Base-by-base conservation (phyloP, 2,888 invertebrate species). In the Atherix ibis region DNA sequence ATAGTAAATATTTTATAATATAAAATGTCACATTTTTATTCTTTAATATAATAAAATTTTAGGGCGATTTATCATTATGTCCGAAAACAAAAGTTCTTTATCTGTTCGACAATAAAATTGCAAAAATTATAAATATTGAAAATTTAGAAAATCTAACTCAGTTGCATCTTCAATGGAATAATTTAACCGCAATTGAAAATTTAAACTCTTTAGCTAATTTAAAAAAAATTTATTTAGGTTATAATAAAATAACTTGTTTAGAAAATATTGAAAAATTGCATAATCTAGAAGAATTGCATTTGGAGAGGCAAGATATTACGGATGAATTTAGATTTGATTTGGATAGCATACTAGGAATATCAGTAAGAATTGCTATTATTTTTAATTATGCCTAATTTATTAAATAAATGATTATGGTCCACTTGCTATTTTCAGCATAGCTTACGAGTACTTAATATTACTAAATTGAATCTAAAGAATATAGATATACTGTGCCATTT, bases 21-120 rank as follows among this genome's bases (percentile, higher is more conserved):
- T 9, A 13, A 12, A 28, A 3, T 5, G 6, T 28, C 18, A 28
- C 17, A 25, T 10, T 31, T 32, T 14, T 22, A 14, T 15, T 12
- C n/a, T n/a, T n/a, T n/a, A n/a, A n/a, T n/a, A n/a, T n/a, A n/a
- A n/a, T n/a, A n/a, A n/a, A 26, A 26, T 45, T 49, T 25, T 42
- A 63, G 59, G 56, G 52, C 15, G 52, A 60, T 41, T 46, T 64
- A 16, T 48, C 52, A 10, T 40, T 45, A 19, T 63, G 56, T 28
- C 51, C 48, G 43, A 67, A 68, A 31, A 55, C 83, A 27, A 64
- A 68, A 14, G 69, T 74, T 43, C 65, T 79, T 13, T 89, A 78
- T 59, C 66, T 82, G 26, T 89, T 85, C 50, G 80, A 79, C 49
- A 94, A 92, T 54, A 70, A 70, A 45, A 75, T 94, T 43, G 57